These are phyloP conservation scores for Prionailurus bengalensis DNA, from an alignment of 2,113 vertebrate genomes.

Conservation along the genomic window DNA sequence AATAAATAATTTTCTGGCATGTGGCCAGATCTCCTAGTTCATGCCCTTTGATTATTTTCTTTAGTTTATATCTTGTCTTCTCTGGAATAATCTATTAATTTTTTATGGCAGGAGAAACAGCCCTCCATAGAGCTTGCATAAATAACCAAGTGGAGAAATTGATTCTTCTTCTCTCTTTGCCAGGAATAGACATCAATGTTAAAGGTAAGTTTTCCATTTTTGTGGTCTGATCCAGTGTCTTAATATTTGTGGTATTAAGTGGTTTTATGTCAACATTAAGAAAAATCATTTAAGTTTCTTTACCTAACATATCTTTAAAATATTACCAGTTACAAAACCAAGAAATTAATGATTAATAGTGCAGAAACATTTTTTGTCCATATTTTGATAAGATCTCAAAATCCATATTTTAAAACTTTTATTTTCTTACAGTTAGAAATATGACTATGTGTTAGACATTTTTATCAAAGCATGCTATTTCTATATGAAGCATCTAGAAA, in stretches of 20 bases:
- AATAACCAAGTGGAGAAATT: constrained; percentile 96
- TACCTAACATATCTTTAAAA: constrained; percentile 66
- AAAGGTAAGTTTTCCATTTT: constrained; percentile 93
- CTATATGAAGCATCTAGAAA: constrained; percentile 23
- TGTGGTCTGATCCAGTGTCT: constrained; percentile 62
- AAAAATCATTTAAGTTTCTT: constrained; percentile 66
- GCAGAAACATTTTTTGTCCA: constrained; percentile 35
- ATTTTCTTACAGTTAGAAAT: constrained; percentile 62
- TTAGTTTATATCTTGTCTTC: constrained; percentile 87
- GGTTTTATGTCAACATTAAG: constrained; percentile 62
- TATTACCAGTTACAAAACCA: constrained; percentile 53
- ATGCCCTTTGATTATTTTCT: constrained; percentile 89
- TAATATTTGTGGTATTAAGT: constrained; percentile 64
- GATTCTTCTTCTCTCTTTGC: constrained; percentile 92
- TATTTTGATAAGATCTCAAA: constrained; percentile 18
- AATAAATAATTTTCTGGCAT: constrained; percentile 87
- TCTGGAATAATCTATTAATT: constrained; percentile 89
- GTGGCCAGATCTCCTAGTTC: constrained; percentile 85
- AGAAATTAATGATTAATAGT: constrained; percentile 52
- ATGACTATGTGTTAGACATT: background rate
- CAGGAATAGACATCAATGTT: constrained; percentile 94
- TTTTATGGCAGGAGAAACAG: constrained; percentile 95
- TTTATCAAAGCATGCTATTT: constrained; percentile 21
- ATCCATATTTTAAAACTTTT: constrained; percentile 66
- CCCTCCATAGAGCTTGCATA: constrained; percentile 96